Percentiles rank a stretch among this genome's conserved stretches.
Evolutionary conservation across 64 coral and sea anemone genomes (phyloP).

Genomic region (Montipora efflorescens): DNA sequence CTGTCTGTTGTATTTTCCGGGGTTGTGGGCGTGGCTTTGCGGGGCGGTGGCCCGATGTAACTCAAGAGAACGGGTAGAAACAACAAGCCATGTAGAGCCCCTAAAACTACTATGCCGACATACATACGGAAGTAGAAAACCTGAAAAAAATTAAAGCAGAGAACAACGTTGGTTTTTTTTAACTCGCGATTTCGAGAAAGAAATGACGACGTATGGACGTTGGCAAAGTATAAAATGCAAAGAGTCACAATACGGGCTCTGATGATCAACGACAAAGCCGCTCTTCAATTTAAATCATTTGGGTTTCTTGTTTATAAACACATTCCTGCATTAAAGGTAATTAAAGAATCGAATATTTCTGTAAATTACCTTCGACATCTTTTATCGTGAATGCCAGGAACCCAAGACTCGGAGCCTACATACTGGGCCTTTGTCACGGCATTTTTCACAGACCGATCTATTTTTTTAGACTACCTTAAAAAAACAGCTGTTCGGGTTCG

Average conservation of each 20-base stretch:
- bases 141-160: constrained; percentile 60
- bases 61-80: constrained; percentile 95
- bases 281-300: not conserved
- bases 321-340: too few relatives aligned
- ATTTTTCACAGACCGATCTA: too few relatives aligned
- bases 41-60: constrained; percentile 81
- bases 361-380: too few relatives aligned
- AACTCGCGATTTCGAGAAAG: not conserved
- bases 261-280: not conserved
- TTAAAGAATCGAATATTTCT: too few relatives aligned
- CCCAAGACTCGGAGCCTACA: too few relatives aligned
- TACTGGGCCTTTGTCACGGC: too few relatives aligned
- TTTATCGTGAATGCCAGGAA: too few relatives aligned
- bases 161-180: not conserved
- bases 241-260: not conserved
- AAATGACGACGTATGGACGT: not conserved
- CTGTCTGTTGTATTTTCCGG: not conserved
- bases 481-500: too few relatives aligned
- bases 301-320: too few relatives aligned
- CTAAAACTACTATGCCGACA: constrained; percentile 93
- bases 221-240: not conserved
- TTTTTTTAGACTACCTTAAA: too few relatives aligned
- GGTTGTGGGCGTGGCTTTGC: not conserved
- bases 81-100: constrained; percentile 89
- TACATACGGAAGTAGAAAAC: constrained; percentile 99